A percentile compares a stretch with the other conserved stretches of the same genome.
Conservation (phyloP, 2,888 invertebrate species). For the Embidobia sp. region DNA sequence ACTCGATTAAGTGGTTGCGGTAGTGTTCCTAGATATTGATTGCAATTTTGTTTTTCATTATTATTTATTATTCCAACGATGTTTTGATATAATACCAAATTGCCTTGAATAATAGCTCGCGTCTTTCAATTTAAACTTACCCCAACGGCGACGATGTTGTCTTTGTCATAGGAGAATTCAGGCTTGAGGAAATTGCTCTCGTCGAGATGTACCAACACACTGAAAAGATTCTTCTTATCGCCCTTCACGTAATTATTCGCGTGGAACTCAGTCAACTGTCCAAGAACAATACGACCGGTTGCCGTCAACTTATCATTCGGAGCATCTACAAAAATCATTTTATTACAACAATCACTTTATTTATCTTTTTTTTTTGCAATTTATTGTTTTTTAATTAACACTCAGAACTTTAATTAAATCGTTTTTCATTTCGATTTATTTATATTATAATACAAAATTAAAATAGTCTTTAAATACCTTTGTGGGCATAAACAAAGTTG, state of each 20-base stretch:
- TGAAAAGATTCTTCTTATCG: conserved; percentile 84
- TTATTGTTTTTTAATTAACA: no score
- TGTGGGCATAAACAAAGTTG: conserved; percentile 83
- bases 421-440: no score
- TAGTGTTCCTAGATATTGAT: conserved; percentile 68
- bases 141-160: conserved; percentile 84
- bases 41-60: conserved; percentile 6
- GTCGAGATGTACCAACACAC: conserved; percentile 84
- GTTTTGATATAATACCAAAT: no score
- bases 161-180: conserved; percentile 84
- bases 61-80: background rate
- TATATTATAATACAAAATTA: background rate
- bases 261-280: conserved; percentile 85
- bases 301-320: conserved; percentile 83
- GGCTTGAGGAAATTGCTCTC: conserved; percentile 86
- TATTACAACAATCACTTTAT: no score
- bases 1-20: conserved; percentile 63
- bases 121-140: conserved; percentile 79
- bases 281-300: conserved; percentile 84
- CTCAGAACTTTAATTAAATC: no score
- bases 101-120: conserved; percentile 13
- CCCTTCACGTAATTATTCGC: conserved; percentile 83
- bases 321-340: conserved; percentile 75
- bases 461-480: no score
- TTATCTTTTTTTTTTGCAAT: no score